These are phyloP conservation scores for Pomatostomus ruficeps DNA, from an alignment of 2,113 vertebrate species.

Conservation along the genomic window DNA sequence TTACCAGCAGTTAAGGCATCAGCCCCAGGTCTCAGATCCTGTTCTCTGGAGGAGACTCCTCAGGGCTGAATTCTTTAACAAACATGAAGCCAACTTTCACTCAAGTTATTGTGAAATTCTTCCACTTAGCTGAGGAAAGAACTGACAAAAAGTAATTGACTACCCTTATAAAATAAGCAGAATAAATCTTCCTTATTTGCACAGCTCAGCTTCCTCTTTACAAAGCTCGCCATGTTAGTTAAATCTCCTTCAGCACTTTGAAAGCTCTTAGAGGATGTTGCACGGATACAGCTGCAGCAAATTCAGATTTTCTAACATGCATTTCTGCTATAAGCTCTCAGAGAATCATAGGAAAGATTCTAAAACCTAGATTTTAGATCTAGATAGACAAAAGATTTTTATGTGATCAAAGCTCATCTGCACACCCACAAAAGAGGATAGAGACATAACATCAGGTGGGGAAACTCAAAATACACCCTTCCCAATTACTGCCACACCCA, in stretches of 20 bases:
- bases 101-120: not conserved
- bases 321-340: not conserved
- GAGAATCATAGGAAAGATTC: not conserved
- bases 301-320: not conserved
- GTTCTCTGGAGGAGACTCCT: not conserved
- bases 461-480: not conserved
- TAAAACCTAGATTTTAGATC: not conserved
- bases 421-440: not conserved
- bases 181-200: not conserved
- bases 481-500: not conserved
- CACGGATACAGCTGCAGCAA: not conserved
- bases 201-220: not conserved
- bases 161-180: not conserved
- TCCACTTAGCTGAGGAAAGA: not conserved
- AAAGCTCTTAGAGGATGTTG: not conserved
- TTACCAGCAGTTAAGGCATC: too few species aligned
- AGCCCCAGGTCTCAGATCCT: not conserved
- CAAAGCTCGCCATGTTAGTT: not conserved
- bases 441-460: accelerated
- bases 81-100: not conserved
- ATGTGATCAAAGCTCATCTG: not conserved
- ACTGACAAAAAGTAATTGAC: not conserved
- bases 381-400: not conserved
- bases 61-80: not conserved
- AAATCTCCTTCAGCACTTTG: not conserved